phyloP scores from a whole-genome alignment of 2,888 invertebrate species.

The Synergus umbraculus region DNA sequence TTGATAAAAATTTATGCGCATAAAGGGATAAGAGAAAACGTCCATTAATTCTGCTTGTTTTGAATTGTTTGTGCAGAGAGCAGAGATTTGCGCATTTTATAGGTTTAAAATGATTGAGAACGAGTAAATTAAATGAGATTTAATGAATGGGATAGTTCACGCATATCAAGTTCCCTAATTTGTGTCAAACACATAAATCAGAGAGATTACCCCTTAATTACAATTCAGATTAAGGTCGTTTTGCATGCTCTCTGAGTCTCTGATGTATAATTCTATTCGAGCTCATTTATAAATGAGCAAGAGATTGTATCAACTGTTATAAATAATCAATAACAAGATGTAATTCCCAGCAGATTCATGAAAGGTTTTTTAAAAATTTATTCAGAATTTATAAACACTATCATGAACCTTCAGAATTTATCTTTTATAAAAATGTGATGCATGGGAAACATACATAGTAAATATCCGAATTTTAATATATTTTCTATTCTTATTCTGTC shows the following conservation, averaged over 20 bases:
- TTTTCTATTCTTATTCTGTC: slow-evolving; percentile 3
- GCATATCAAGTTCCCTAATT: slow-evolving; percentile 1
- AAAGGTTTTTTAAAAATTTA: background rate
- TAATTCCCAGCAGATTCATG: background rate
- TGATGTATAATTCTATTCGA: slow-evolving; percentile 16
- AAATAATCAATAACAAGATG: slow-evolving; percentile 24
- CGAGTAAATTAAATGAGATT: too few species aligned
- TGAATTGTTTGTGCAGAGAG: too few species aligned
- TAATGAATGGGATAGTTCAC: background rate
- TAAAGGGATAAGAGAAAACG: too few species aligned
- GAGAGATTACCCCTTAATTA: slow-evolving; percentile 22
- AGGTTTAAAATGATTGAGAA: too few species aligned
- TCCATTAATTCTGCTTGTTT: too few species aligned
- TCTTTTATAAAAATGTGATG: too few species aligned
- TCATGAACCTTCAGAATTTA: too few species aligned
- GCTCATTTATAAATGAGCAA: slow-evolving; percentile 18
- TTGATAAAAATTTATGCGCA: too few species aligned
- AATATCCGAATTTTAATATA: too few species aligned
- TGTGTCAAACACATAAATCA: slow-evolving; percentile 13
- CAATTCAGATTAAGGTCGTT: slow-evolving; percentile 14
- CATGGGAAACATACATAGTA: too few species aligned
- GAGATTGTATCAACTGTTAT: slow-evolving; percentile 24
- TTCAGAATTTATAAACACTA: too few species aligned
- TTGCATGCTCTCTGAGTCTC: background rate
- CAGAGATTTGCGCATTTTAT: too few species aligned